These are phyloP conservation scores for Pectinophora gossypiella DNA, from an alignment of 1,140 invertebrate species.

Conservation along the genomic window DNA sequence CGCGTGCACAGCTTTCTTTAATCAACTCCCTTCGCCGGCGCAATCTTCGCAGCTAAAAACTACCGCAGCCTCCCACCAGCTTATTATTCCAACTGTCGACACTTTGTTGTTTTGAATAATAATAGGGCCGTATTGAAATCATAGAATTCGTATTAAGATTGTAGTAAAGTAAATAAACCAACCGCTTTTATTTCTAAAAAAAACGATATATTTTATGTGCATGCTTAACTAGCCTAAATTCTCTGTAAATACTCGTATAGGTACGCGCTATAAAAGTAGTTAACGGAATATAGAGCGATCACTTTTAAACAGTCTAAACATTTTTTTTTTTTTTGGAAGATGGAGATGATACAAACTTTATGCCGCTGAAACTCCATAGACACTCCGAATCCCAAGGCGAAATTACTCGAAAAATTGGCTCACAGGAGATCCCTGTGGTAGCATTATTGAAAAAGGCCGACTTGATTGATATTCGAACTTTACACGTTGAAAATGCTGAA, in stretches of 20 bases:
- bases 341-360: slow-evolving; percentile 20
- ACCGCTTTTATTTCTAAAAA: too few relatives aligned
- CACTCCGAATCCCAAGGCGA: slow-evolving; percentile 43
- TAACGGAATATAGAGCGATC: too few relatives aligned
- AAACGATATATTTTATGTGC: too few relatives aligned
- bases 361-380: slow-evolving; percentile 35
- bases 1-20: slow-evolving; percentile 44
- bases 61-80: background rate
- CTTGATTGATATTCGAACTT: slow-evolving; percentile 70
- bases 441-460: slow-evolving; percentile 68
- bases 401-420: slow-evolving; percentile 68
- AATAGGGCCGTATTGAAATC: too few relatives aligned
- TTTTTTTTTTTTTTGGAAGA: too few relatives aligned
- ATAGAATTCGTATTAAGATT: too few relatives aligned
- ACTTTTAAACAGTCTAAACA: too few relatives aligned
- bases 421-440: slow-evolving; percentile 49
- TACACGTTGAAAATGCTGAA: slow-evolving; percentile 62
- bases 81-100: background rate
- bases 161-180: too few relatives aligned
- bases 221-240: too few relatives aligned
- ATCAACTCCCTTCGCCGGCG: slow-evolving; percentile 45
- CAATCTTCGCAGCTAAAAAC: slow-evolving; percentile 18
- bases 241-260: too few relatives aligned
- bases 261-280: too few relatives aligned
- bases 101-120: background rate